Base-by-base conservation (phyloP, 2,113 vertebrate genomes). In the Lasiurus cinereus region DNA sequence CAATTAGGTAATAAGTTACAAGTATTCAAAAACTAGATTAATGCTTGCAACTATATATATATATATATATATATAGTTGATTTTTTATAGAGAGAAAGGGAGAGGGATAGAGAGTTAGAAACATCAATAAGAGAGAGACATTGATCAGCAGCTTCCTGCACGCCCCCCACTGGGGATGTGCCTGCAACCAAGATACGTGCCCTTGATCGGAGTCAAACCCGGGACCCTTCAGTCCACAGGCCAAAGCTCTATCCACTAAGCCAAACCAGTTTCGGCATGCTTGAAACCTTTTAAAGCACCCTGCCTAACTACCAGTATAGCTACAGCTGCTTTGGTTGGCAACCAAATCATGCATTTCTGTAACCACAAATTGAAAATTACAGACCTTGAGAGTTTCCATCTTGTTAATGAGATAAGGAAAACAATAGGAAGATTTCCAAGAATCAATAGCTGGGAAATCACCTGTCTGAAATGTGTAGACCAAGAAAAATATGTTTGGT, bases 331-430 rank as follows among this genome's bases (percentile, higher is more conserved):
- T 93, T 93, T 78, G 13, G 22, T 70, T 85, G 66, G 24, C 19
- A 92, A 91, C 11, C 31, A 39, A 88, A 93, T 39, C 22, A 43
- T 66, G 15, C 50, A 62, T 82, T 88, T 93, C 78, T 94, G 46
- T 31, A 90, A 43, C 39, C 64, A 83, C 64, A 76, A 86, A 70
- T 39, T 72, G 33, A 93, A 74, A 95, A 90, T 86, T n/a, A 82
- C 0, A 77, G 76, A 80, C 29, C 29, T 66, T 87, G 29, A 54
- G 66, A 70, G 33, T 66, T 87, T 74, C 69, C 24, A 31, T 33
- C 79, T 90, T 90, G 29, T 52, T 72, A 79, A 14, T 50, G n/a
- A 92, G 69, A 84, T 54, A 82, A 83, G 13, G 22, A 93, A 9
- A 54, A 46, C 15, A 83, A 50, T 8, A 4, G 54, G 50, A 74